Evolutionary conservation across 2,113 vertebrate species (phyloP).

Genomic region (Tylochromis polylepis): DNA sequence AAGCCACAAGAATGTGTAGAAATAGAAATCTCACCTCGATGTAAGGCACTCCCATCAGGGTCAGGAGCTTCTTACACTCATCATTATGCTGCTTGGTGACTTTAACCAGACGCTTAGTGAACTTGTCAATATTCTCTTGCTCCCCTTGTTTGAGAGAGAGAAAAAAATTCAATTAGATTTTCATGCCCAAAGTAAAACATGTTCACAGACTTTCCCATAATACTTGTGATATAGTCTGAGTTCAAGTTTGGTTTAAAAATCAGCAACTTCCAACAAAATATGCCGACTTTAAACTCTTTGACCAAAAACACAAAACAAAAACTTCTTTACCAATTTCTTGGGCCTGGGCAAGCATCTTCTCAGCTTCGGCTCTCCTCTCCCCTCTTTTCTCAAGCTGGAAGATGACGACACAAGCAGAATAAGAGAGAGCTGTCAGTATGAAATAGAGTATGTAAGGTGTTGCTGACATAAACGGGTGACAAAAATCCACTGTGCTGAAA

Average conservation of each 20-base stretch:
- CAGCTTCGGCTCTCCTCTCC: constrained; percentile 87
- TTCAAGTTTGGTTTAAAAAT: neutral
- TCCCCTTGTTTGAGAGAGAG: constrained; percentile 60
- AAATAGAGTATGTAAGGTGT: neutral
- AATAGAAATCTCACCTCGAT: constrained; percentile 70
- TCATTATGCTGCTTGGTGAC: constrained; percentile 92
- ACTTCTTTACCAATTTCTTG: constrained; percentile 76
- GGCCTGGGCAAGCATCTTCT: constrained; percentile 87
- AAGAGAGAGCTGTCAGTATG: neutral
- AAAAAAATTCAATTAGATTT: neutral
- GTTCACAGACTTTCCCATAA: neutral
- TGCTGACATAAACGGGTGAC: neutral
- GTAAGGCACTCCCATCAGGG: constrained; percentile 91
- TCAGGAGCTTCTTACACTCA: constrained; percentile 88
- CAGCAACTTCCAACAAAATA: neutral
- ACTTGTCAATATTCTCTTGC: constrained; percentile 87
- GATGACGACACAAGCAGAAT: neutral
- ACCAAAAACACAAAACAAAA: neutral
- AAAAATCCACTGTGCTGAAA: neutral
- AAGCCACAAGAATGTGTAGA: neutral
- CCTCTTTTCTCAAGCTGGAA: constrained; percentile 81
- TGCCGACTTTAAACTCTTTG: neutral
- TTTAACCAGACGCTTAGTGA: constrained; percentile 91
- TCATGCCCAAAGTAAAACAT: neutral
- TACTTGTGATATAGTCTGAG: neutral